phyloP scores from a whole-genome alignment of 2,113 vertebrate genomes.

The Nymphicus hollandicus region DNA sequence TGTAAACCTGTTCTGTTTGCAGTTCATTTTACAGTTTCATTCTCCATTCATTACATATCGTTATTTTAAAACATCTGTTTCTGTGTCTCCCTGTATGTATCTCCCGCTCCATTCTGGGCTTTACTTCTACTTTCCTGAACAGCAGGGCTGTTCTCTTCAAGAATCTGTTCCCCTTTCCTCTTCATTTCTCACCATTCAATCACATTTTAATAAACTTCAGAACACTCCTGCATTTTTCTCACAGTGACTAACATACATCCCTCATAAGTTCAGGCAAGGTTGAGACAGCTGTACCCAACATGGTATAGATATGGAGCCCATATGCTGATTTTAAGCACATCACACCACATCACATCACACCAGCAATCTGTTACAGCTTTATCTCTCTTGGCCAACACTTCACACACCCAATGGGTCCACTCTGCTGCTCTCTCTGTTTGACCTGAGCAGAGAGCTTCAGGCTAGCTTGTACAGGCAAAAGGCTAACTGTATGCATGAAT shows the following conservation, averaged over 20 bases:
- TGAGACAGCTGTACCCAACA: not conserved
- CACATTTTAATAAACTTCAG: not conserved
- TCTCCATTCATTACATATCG: not conserved
- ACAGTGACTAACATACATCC: not conserved
- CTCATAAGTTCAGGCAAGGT: not conserved
- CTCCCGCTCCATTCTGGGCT: not conserved
- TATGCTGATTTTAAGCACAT: not conserved
- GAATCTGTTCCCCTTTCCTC: not conserved
- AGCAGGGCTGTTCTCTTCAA: not conserved
- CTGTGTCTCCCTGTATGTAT: not conserved
- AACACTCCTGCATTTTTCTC: not conserved
- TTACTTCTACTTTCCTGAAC: not conserved
- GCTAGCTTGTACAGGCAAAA: not conserved
- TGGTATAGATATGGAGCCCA: not conserved
- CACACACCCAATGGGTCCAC: not conserved
- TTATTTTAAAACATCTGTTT: not conserved
- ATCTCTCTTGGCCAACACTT: not conserved
- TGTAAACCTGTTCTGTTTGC: constrained; percentile 46
- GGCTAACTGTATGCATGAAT: not conserved
- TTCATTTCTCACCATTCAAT: not conserved
- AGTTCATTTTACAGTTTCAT: constrained; percentile 30
- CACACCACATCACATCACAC: not conserved
- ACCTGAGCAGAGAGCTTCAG: not conserved
- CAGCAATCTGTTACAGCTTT: not conserved
- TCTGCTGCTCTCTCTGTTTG: not conserved